Evolutionary conservation across 2,888 invertebrate species (phyloP).

Genomic region (Sturmia bella): DNA sequence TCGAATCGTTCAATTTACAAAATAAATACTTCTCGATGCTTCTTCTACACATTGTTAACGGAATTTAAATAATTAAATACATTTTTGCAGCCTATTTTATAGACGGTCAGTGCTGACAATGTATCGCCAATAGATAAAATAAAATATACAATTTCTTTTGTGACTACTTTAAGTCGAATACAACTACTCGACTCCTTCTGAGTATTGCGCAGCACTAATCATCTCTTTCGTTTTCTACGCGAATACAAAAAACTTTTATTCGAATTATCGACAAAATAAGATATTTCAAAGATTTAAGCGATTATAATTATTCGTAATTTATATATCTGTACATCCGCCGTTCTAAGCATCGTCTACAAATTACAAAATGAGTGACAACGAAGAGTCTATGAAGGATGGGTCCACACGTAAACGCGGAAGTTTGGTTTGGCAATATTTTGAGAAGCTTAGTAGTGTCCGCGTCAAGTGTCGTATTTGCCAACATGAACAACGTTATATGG

Average conservation of each 20-base stretch:
- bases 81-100: not conserved
- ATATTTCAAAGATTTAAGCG: slow-evolving; percentile 43
- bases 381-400: slow-evolving; percentile 38
- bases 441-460: slow-evolving; percentile 69
- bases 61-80: too few relatives aligned
- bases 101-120: not conserved
- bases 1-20: too few relatives aligned
- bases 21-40: too few relatives aligned
- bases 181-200: slow-evolving; percentile 19
- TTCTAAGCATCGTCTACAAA: not conserved
- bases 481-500: slow-evolving; percentile 72
- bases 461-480: slow-evolving; percentile 71
- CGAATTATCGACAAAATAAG: slow-evolving; percentile 52
- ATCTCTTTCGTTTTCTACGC: slow-evolving; percentile 35
- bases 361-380: slow-evolving; percentile 59
- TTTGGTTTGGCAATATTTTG: slow-evolving; percentile 72
- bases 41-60: too few relatives aligned
- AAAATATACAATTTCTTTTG: not conserved
- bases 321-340: slow-evolving; percentile 27
- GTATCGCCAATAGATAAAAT: not conserved
- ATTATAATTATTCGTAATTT: slow-evolving; percentile 58
- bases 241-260: slow-evolving; percentile 65
- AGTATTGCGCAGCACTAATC: slow-evolving; percentile 39
- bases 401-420: slow-evolving; percentile 61
- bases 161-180: slow-evolving; percentile 50